Conservation (phyloP, 2,113 vertebrate genomes). For the Ancistrus triradiatus region DNA sequence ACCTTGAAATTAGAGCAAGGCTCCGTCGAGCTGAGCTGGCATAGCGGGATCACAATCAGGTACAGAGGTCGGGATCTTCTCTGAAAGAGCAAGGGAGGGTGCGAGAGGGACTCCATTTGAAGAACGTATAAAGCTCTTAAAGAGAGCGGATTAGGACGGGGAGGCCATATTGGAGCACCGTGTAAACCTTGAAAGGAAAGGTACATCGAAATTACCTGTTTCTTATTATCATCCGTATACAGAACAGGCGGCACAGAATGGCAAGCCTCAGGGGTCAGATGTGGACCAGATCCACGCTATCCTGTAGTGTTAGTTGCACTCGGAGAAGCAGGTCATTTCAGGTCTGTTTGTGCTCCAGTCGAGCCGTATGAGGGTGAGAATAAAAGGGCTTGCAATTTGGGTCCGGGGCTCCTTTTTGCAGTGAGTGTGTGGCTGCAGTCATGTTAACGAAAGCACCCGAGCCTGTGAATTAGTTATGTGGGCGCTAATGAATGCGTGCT, state of each 20-base stretch:
- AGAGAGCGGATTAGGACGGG: constrained; percentile 46
- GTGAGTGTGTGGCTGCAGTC: constrained; percentile 63
- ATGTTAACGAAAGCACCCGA: constrained; percentile 70
- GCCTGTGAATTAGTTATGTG: constrained; percentile 73
- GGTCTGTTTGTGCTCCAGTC: constrained; percentile 55
- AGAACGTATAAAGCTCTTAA: constrained; percentile 36
- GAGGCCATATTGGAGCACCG: constrained; percentile 53
- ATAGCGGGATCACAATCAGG: constrained; percentile 52
- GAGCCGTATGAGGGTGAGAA: constrained; percentile 53
- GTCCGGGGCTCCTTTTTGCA: constrained; percentile 64
- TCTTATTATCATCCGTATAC: constrained; percentile 41
- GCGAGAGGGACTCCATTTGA: constrained; percentile 48
- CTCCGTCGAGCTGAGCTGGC: constrained; percentile 57
- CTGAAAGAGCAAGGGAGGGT: constrained; percentile 45
- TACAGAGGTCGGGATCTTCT: constrained; percentile 49
- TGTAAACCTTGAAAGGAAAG: constrained; percentile 45
- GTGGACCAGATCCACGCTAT: constrained; percentile 58
- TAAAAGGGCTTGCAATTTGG: constrained; percentile 63
- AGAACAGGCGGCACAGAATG: constrained; percentile 47
- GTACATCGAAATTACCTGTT: constrained; percentile 48
- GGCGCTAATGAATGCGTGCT: constrained; percentile 69
- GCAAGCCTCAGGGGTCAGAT: constrained; percentile 42
- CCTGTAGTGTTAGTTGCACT: constrained; percentile 31
- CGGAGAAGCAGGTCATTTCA: constrained; percentile 63
- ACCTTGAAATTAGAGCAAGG: constrained; percentile 68